These are phyloP conservation scores for Zosterops hypoxanthus DNA, from an alignment of 2,113 vertebrate species.

Conservation along the genomic window DNA sequence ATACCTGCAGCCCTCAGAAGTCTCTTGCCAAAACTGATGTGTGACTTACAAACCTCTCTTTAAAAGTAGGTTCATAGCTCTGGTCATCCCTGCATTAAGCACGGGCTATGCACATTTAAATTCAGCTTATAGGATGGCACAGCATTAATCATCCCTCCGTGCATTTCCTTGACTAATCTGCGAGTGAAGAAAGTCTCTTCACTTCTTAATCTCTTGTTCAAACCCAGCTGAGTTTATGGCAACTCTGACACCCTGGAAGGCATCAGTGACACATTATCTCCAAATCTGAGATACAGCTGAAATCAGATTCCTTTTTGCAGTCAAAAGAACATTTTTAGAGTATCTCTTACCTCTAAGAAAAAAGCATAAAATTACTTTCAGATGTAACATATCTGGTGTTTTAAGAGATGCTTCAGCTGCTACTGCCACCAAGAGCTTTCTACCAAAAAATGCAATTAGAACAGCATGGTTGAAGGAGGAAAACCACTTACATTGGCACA, in stretches of 20 bases:
- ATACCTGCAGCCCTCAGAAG: not conserved
- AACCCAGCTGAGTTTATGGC: not conserved
- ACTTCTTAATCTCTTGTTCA: not conserved
- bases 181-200: not conserved
- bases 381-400: slow-evolving; percentile 39
- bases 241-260: not conserved
- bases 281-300: not conserved
- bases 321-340: not conserved
- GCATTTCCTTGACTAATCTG: not conserved
- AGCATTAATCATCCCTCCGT: not conserved
- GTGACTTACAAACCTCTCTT: not conserved
- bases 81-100: not conserved
- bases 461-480: slow-evolving; percentile 40
- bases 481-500: slow-evolving; percentile 71
- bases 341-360: not conserved
- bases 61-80: not conserved
- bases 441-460: slow-evolving; percentile 55
- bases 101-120: fast-evolving
- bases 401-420: slow-evolving; percentile 67
- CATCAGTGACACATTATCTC: not conserved
- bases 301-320: not conserved
- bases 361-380: not conserved
- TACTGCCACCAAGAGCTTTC: slow-evolving; percentile 66
- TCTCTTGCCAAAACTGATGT: not conserved
- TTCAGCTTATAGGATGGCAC: not conserved